Base-by-base conservation (phyloP, 2,113 vertebrate genomes). In the Microcebus jonahi region DNA sequence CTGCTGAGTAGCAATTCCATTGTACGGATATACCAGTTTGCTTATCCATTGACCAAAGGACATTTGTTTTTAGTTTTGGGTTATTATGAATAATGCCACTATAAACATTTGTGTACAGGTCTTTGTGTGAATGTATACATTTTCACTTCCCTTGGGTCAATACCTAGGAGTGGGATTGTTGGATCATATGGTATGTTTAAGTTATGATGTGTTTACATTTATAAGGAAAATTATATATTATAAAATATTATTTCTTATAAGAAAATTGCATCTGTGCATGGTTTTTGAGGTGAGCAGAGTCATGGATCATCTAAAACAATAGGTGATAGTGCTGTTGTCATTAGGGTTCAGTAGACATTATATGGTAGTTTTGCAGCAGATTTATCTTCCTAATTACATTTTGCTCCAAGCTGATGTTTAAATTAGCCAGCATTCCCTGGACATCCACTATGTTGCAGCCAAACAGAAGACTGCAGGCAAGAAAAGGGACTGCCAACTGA, bases 311-410 rank as follows among this genome's bases (percentile, higher is more conserved):
- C 29, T 39, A n/a, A 83, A 88, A 79, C 20, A 96, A 45, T 42
- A 59, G 34, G 61, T 29, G 50, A 55, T 65, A n/a, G 73, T 39
- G 39, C 48, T 79, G 13, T 80, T 76, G 53, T 81, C 31, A 5
- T 88, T 86, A 89, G 29, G 18, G 89, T 91, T 25, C 23, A 80
- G 29, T 75, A 89, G 81, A 55, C 39, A 75, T 71, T 48, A 75
- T 90, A 27, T 39, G 53, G 91, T 92, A 36, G 81, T 92, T 94
- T 79, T 65, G 42, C 21, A 85, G 55, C 11, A 92, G 85, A 96
- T 96, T 91, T 90, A 81, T 92, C 77, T 96, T 94, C 57, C 73
- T 85, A 91, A 94, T 94, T 95, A 86, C 55, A 91, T 93, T 95
- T 95, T 83, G 9, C 75, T 94, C 70, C 17, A 76, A 96, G 88